Conservation (phyloP, 2,797 vertebrate genomes). For the Sebastes iracundus region DNA sequence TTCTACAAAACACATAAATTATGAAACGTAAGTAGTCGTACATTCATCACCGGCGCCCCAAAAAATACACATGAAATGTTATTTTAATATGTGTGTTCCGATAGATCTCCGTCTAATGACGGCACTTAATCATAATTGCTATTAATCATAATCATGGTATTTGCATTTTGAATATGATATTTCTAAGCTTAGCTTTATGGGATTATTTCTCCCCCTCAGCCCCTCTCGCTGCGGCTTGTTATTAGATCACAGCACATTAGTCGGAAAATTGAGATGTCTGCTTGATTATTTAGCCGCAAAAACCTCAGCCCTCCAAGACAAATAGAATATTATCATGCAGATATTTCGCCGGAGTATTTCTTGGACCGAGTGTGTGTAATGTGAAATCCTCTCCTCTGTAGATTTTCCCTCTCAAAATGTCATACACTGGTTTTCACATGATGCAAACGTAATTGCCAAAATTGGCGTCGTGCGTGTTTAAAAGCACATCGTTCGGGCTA, state of each 20-base stretch:
- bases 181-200: slow-evolving; percentile 67
- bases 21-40: slow-evolving; percentile 32
- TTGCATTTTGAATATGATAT: slow-evolving; percentile 66
- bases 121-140: slow-evolving; percentile 60
- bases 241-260: slow-evolving; percentile 67
- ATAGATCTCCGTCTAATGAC: slow-evolving; percentile 43
- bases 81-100: slow-evolving; percentile 30
- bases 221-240: slow-evolving; percentile 48
- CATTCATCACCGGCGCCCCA: slow-evolving; percentile 22
- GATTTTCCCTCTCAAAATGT: slow-evolving; percentile 44
- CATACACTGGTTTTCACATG: slow-evolving; percentile 44
- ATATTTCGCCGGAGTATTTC: slow-evolving; percentile 65
- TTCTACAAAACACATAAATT: slow-evolving; percentile 31
- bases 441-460: slow-evolving; percentile 34
- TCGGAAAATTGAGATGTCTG: slow-evolving; percentile 69
- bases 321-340: slow-evolving; percentile 67
- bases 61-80: slow-evolving; percentile 45
- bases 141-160: slow-evolving; percentile 68
- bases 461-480: slow-evolving; percentile 28
- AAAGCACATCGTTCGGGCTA: slow-evolving; percentile 16
- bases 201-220: slow-evolving; percentile 52
- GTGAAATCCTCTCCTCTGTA: slow-evolving; percentile 56
- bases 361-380: slow-evolving; percentile 59
- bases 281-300: slow-evolving; percentile 73
- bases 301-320: slow-evolving; percentile 61